Percentiles rank a stretch among this genome's conserved stretches.
Evolutionary conservation across 2,888 invertebrate species (phyloP).

Genomic region (Malacosoma neustria): DNA sequence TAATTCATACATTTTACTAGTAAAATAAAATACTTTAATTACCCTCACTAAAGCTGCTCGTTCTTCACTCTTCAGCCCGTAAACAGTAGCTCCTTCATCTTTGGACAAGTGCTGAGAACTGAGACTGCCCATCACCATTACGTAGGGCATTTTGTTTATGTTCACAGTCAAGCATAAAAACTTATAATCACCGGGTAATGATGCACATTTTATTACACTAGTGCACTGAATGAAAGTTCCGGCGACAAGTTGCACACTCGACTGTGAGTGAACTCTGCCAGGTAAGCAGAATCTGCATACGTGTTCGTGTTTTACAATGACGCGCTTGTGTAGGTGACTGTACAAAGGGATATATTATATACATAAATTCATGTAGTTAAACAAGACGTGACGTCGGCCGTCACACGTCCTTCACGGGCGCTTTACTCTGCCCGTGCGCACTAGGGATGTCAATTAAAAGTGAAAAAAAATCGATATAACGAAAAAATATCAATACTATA

Average conservation of each 20-base stretch:
- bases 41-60: slow-evolving; percentile 41
- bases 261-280: slow-evolving; percentile 54
- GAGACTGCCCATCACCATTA: slow-evolving; percentile 67
- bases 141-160: slow-evolving; percentile 53
- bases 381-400: slow-evolving; percentile 39
- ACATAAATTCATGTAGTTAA: slow-evolving; percentile 31
- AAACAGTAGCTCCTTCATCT: slow-evolving; percentile 63
- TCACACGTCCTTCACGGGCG: slow-evolving; percentile 59
- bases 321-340: slow-evolving; percentile 21
- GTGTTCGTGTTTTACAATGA: slow-evolving; percentile 22
- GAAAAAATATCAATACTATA: too few relatives aligned
- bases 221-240: slow-evolving; percentile 13
- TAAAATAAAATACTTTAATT: too few relatives aligned
- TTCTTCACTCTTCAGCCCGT: slow-evolving; percentile 65
- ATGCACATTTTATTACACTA: slow-evolving; percentile 33
- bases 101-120: slow-evolving; percentile 58
- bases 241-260: slow-evolving; percentile 33
- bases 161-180: slow-evolving; percentile 12
- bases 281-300: slow-evolving; percentile 34
- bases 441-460: too few relatives aligned
- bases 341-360: slow-evolving; percentile 19
- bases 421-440: slow-evolving; percentile 38
- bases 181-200: slow-evolving; percentile 30
- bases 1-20: too few relatives aligned
- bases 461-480: too few relatives aligned